Conservation (phyloP, 2,113 vertebrate genomes). For the Trochalopteron elliotii region DNA sequence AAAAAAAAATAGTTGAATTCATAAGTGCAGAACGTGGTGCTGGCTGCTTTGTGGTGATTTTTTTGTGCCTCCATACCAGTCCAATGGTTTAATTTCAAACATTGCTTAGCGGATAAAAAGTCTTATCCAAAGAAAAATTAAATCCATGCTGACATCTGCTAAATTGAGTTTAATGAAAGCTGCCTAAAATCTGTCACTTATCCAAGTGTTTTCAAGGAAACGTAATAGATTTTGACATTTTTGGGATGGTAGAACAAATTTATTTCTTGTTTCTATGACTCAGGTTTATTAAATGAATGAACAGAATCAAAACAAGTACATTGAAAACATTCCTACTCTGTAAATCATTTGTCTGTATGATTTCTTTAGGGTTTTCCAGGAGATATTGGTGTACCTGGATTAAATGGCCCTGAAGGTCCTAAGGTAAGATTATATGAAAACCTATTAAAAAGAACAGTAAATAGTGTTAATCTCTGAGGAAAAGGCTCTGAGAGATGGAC, state of each 20-base stretch:
- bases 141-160: slow-evolving; percentile 22
- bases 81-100: neutral
- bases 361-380: slow-evolving; percentile 92
- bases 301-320: neutral
- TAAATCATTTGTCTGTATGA: neutral
- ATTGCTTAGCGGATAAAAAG: neutral
- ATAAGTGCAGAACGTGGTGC: neutral
- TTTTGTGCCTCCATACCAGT: neutral
- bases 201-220: neutral
- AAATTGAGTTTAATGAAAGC: slow-evolving; percentile 23
- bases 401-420: slow-evolving; percentile 90
- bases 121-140: neutral
- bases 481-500: neutral
- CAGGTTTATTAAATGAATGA: slow-evolving; percentile 12
- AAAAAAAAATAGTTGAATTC: neutral
- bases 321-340: neutral
- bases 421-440: slow-evolving; percentile 81
- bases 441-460: neutral
- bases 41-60: neutral
- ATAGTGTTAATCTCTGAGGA: neutral
- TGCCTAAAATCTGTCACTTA: neutral
- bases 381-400: slow-evolving; percentile 93
- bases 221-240: neutral
- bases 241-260: neutral
- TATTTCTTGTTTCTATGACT: slow-evolving; percentile 19